Conservation (phyloP, 2,888 invertebrate species). For the Andrena dorsata region DNA sequence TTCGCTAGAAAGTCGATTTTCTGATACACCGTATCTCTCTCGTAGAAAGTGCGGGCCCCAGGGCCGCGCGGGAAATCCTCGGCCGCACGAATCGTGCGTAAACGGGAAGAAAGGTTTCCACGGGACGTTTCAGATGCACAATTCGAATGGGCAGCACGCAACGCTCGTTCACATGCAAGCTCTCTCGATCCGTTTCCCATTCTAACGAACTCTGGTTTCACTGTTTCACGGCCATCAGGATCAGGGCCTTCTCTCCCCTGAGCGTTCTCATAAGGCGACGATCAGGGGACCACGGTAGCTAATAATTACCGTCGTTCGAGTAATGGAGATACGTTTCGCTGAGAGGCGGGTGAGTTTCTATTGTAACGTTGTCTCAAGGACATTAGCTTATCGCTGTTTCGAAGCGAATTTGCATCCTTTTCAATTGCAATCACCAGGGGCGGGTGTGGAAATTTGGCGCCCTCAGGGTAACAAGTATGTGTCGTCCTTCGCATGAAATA, state of each 20-base stretch:
- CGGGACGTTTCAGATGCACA: constrained; percentile 20
- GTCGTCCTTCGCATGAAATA: no score
- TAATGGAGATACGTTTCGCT: constrained; percentile 1
- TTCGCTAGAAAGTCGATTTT: constrained; percentile 68
- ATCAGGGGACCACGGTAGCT: constrained; percentile 3
- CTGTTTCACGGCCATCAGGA: constrained; percentile 22
- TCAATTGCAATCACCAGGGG: no score
- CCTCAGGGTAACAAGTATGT: no score
- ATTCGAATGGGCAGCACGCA: constrained; percentile 23
- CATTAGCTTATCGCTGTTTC: no score
- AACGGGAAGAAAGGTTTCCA: constrained; percentile 39
- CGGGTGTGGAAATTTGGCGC: no score
- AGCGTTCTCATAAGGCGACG: constrained; percentile 6
- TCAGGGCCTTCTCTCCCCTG: background rate
- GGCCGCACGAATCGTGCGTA: constrained; percentile 41
- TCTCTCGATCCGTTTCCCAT: constrained; percentile 21
- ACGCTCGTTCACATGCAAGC: constrained; percentile 33
- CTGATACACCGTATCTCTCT: constrained; percentile 45
- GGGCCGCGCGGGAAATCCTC: constrained; percentile 50
- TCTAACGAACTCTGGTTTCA: constrained; percentile 33
- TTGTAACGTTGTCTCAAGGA: background rate
- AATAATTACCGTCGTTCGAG: constrained; percentile 21
- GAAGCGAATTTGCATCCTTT: no score
- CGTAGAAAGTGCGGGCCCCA: constrained; percentile 63
- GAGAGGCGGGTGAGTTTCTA: background rate